Evolutionary conservation across 2,797 vertebrate species (phyloP).

Genomic region (Oreonectes daqikongensis): DNA sequence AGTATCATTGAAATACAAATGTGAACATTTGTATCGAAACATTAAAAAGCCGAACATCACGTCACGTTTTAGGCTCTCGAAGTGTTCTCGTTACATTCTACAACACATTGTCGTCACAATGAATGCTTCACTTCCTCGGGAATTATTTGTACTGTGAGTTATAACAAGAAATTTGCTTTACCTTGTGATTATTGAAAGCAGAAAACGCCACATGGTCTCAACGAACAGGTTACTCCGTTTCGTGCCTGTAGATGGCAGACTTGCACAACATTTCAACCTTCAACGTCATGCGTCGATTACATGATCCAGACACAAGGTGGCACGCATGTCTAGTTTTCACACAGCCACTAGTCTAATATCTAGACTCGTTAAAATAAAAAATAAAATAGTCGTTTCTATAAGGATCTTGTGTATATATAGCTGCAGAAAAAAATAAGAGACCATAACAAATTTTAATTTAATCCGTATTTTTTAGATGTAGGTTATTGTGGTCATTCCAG

Average conservation of each 20-base stretch:
- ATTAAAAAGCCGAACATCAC: background rate
- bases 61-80: background rate
- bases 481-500: too few species aligned
- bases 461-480: too few species aligned
- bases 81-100: background rate
- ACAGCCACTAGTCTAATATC: background rate
- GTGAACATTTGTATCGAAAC: too few species aligned
- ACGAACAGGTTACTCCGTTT: background rate
- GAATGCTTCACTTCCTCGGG: background rate
- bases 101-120: background rate
- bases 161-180: background rate
- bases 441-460: too few species aligned
- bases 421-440: too few species aligned
- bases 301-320: background rate
- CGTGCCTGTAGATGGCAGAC: background rate
- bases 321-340: background rate
- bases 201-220: background rate
- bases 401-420: too few species aligned
- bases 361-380: too few species aligned
- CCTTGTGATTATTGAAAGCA: background rate
- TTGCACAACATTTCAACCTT: conserved; percentile 4
- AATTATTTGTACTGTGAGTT: background rate
- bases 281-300: background rate
- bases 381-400: too few species aligned
- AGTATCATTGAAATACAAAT: background rate